phyloP scores from a whole-genome alignment of 2,113 vertebrate species.

The Sardina pilchardus region DNA sequence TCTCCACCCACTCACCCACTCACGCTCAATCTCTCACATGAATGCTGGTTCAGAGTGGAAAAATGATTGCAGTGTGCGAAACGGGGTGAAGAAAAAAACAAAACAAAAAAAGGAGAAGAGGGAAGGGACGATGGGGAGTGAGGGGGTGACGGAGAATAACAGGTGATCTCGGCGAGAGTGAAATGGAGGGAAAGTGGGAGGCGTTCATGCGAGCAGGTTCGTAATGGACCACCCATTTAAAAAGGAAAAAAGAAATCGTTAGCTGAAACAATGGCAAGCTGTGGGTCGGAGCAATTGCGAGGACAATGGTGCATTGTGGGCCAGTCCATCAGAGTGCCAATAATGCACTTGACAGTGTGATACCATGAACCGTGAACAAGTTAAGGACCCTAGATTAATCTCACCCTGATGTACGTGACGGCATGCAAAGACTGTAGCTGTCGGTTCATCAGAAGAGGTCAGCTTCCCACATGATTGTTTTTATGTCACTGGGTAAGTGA shows the following conservation, averaged over 20 bases:
- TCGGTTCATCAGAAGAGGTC: neutral
- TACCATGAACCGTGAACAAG: neutral
- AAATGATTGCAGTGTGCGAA: constrained; percentile 45
- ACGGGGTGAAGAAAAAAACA: constrained; percentile 1
- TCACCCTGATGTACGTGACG: neutral
- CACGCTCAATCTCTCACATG: constrained; percentile 42
- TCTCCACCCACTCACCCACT: constrained; percentile 58
- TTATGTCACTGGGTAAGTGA: neutral
- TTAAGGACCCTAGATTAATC: neutral
- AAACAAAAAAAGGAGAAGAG: constrained; percentile 36
- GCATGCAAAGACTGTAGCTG: neutral
- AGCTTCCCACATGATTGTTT: neutral
- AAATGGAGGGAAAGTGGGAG: constrained; percentile 29
- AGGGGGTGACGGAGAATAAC: constrained; percentile 13
- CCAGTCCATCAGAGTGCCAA: constrained; percentile 3
- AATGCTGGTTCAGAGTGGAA: constrained; percentile 10
- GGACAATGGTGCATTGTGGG: neutral
- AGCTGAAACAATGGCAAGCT: neutral
- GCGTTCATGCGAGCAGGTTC: neutral
- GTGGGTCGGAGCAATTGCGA: neutral
- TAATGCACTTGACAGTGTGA: neutral
- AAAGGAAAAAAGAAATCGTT: neutral
- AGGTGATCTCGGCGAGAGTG: neutral
- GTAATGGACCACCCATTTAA: constrained; percentile 1
- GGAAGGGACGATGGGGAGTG: neutral